Evolutionary conservation across 2,888 invertebrate species (phyloP), one percentile per base, ranked within the genome.

Genomic region (Ptychoptera contaminata): DNA sequence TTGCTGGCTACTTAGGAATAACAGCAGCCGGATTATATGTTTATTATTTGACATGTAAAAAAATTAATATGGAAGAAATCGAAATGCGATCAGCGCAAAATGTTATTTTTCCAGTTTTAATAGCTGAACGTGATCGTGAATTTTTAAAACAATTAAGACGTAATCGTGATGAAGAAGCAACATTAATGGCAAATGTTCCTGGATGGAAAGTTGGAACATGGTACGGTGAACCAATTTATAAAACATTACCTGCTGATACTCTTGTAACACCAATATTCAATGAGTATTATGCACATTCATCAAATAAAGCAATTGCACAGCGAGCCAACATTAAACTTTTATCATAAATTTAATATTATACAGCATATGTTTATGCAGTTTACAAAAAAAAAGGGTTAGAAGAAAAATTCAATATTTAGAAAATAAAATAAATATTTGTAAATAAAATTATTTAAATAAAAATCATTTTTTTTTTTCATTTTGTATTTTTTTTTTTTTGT

Each of bases 151-250:
- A 90, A 55, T 55, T 86, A 34, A 72, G 82, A 43, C 72, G 71
- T 46, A 86, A 88, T 62, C 74, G 90, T 12, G 88, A 90, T 12
- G 82, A 82, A 50, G 94, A 94, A 65, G 71, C 72, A 2, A 77
- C 84, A 45, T 68, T 94, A 31, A 96, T 96, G 94, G 77, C 78
- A 51, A 77, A 92, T 62, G 86, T 90, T 11, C 82, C 84, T 46
- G 84, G 83, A 52, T 94, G 94, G 94, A 78, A 83, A 70, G 75
- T 74, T 55, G 96, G 94, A 40, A 93, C 86, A 2, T 84, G 77
- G 64, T 88, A 80, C 53, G 90, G 90, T 6, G 82, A 87, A 59
- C 82, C 80, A 16, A 67, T 93, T 10, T 94, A 72, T 69, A 77
- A 81, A 55, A 79, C 79, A 1, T 51, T 76, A 34, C 73, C 76